Evolutionary conservation across 2,113 vertebrate species (phyloP).

Genomic region (Cyprinus carpio): DNA sequence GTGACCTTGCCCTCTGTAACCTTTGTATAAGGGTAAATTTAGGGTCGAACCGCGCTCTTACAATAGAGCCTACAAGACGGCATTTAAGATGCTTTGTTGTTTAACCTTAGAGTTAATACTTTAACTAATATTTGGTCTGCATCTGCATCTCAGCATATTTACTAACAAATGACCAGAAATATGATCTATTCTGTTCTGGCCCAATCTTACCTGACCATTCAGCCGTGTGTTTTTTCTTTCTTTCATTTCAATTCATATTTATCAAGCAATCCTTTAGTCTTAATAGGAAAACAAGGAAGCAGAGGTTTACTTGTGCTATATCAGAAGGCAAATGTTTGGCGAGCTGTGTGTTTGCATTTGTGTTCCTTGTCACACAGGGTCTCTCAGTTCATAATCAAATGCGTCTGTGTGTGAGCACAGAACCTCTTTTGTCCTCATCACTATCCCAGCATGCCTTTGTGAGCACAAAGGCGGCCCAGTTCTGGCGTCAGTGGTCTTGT

Average conservation of each 20-base stretch:
- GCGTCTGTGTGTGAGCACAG: conserved; percentile 54
- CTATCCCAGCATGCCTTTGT: conserved; percentile 55
- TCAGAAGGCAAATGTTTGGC: conserved; percentile 33
- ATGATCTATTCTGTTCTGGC: background rate
- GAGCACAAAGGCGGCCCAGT: conserved; percentile 68
- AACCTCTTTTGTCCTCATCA: conserved; percentile 56
- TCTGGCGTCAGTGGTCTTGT: conserved; percentile 4
- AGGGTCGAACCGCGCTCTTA: background rate
- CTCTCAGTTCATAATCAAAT: conserved; percentile 32
- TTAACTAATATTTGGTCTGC: background rate
- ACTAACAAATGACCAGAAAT: background rate
- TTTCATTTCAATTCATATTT: background rate
- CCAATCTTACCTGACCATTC: background rate
- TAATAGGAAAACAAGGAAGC: background rate
- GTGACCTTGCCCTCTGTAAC: background rate
- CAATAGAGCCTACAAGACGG: background rate
- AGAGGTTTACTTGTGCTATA: background rate
- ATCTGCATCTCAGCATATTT: background rate
- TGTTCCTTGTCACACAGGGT: conserved; percentile 22
- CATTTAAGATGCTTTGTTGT: background rate
- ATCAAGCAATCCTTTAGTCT: background rate
- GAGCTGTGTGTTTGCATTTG: conserved; percentile 20
- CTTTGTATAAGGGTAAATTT: background rate
- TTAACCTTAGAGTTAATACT: background rate
- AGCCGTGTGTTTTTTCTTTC: background rate